These are phyloP conservation scores for Galbula dea DNA, from an alignment of 2,113 vertebrate species.

Conservation along the genomic window DNA sequence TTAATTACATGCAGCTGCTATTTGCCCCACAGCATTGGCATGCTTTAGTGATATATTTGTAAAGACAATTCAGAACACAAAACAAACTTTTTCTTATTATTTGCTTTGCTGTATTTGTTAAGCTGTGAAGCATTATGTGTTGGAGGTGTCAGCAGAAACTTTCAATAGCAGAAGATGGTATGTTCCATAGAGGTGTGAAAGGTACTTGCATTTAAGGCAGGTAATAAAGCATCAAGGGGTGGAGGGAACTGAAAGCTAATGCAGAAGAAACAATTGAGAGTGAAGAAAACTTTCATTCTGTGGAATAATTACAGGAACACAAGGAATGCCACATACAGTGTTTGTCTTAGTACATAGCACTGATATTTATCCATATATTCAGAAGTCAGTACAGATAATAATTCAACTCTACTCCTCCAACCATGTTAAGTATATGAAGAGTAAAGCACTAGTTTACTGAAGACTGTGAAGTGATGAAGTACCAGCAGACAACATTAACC, in stretches of 20 bases:
- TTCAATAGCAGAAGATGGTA: neutral
- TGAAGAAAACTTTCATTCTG: neutral
- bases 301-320: neutral
- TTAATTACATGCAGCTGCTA: slow-evolving; percentile 34
- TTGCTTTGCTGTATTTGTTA: neutral
- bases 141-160: neutral
- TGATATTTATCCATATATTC: neutral
- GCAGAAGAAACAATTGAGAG: neutral
- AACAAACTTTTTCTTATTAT: neutral
- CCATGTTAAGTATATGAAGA: neutral
- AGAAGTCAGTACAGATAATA: neutral
- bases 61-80: neutral
- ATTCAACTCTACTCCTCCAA: neutral
- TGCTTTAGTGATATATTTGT: neutral
- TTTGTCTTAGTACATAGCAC: neutral
- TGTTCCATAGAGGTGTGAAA: neutral
- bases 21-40: neutral
- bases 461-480: neutral
- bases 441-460: neutral
- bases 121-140: neutral
- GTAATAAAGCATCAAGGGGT: neutral
- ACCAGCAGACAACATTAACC: neutral
- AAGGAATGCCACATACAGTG: accelerated
- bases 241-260: neutral
- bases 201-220: neutral